phyloP scores from a whole-genome alignment of 2,113 vertebrate species.

The Podocnemis expansa region DNA sequence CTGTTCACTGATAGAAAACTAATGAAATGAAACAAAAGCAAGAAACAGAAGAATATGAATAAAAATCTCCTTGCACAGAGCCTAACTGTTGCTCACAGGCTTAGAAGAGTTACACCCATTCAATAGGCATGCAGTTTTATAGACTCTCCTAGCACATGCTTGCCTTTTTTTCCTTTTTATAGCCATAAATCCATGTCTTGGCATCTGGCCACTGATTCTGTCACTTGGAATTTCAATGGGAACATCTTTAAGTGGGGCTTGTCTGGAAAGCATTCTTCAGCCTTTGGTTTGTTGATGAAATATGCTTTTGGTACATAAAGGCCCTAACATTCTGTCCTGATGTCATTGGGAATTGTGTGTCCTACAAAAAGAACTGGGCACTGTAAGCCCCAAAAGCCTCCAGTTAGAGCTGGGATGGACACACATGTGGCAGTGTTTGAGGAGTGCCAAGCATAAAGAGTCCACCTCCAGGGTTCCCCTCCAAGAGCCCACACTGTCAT shows the following conservation, averaged over 20 bases:
- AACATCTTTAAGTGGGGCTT: not conserved
- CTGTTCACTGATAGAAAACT: not conserved
- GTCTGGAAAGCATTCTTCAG: not conserved
- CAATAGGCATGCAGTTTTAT: not conserved
- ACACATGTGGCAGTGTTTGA: not conserved
- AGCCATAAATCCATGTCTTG: not conserved
- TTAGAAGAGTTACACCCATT: not conserved
- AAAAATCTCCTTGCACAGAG: not conserved
- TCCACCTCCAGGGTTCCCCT: not conserved
- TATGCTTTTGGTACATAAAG: not conserved
- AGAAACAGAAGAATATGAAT: not conserved
- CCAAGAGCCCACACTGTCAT: not conserved
- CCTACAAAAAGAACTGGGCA: not conserved
- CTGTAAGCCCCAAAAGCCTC: not conserved
- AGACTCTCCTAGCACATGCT: not conserved
- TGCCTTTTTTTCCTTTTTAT: not conserved
- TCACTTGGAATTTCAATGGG: not conserved
- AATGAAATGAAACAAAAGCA: not conserved
- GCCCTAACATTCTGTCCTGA: not conserved
- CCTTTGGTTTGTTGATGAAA: not conserved
- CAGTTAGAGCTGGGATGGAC: not conserved
- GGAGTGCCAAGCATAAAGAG: not conserved
- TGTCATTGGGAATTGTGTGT: accelerated
- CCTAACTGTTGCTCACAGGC: not conserved
- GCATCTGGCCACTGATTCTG: not conserved